Evolutionary conservation across 1,140 invertebrate species (phyloP).

Genomic region (Pseudomyrmex sp.): DNA sequence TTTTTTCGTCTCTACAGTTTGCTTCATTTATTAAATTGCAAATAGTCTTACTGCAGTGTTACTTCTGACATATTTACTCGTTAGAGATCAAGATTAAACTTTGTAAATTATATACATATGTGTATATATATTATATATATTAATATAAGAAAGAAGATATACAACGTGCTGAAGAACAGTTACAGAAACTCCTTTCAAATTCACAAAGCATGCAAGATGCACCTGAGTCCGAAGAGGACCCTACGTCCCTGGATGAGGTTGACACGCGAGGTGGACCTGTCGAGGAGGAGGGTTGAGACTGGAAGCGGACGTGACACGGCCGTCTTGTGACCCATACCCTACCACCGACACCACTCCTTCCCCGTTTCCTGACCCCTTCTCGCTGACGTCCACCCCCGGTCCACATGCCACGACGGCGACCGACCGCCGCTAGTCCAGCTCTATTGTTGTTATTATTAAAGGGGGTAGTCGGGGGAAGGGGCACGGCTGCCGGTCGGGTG

Average conservation of each 20-base stretch:
- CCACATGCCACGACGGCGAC: slow-evolving; percentile 77
- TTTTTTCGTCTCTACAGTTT: background rate
- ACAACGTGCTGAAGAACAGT: background rate
- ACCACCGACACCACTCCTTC: slow-evolving; percentile 69
- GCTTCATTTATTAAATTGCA: background rate
- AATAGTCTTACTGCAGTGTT: background rate
- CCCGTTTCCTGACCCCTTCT: slow-evolving; percentile 63
- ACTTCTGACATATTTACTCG: background rate
- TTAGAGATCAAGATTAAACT: too few relatives aligned
- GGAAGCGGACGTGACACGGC: slow-evolving; percentile 83
- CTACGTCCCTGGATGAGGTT: slow-evolving; percentile 75
- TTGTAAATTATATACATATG: too few relatives aligned
- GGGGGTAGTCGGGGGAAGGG: slow-evolving; percentile 67
- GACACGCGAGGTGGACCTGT: slow-evolving; percentile 78
- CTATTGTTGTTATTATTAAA: slow-evolving; percentile 85
- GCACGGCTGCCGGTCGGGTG: slow-evolving; percentile 69
- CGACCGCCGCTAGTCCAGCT: slow-evolving; percentile 80
- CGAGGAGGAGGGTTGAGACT: slow-evolving; percentile 79
- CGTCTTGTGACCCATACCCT: slow-evolving; percentile 82
- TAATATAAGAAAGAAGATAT: too few relatives aligned
- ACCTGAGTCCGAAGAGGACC: slow-evolving; percentile 64
- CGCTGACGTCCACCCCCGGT: slow-evolving; percentile 66
- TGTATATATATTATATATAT: too few relatives aligned
- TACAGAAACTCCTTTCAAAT: slow-evolving; percentile 13
- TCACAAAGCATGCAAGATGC: slow-evolving; percentile 36